Base-by-base conservation (phyloP, 64 coral and sea anemone species). In the Actinia equina region DNA sequence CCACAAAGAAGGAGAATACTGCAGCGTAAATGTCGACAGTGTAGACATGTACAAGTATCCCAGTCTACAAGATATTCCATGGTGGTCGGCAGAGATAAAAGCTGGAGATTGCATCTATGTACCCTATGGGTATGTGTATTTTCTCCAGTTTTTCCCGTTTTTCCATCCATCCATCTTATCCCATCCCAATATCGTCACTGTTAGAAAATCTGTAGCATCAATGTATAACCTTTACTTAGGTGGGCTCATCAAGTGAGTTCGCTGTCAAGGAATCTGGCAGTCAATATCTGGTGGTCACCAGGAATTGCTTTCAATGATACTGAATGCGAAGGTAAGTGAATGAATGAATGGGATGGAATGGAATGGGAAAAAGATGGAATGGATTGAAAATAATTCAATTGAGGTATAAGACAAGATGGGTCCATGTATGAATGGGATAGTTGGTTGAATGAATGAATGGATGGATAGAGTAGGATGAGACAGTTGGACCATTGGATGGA, bases 241-340 rank as follows among this genome's bases (percentile, higher is more conserved):
- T 98, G 95, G 95, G 95, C 92, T 51, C 95, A 98, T 82, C 95
- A 98, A 69, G 95, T 98, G 17, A 98, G 84, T 23, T 94, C 95
- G 57, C 67, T 85, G 51, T 93, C 89, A n/a, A 67, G 95, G 82
- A 98, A 98, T 80, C 88, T 98, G 58, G 95, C 95, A 53, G 95
- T 98, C 12, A 98, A 98, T 25, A 94, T 98, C 63, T 98, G 95
- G 95, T 98, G 95, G 95, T 90, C 92, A 37, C 92, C 87, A 5
- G 83, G 93, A 42, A 88, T 70, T 22, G 94, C 46, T 18, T 98
- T 98, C 37, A 98, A 98, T 27, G 37, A 57, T 19, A 60, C 92
- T 52, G 89, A 98, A 60, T 98, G 92, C 81, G 37, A 86, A 87
- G 92, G 95, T 98, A 16, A 82, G 12, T 25, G 25, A 74, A 74